Base-by-base conservation (phyloP, 2,797 vertebrate species). In the Cryptoblepharus egeriae region DNA sequence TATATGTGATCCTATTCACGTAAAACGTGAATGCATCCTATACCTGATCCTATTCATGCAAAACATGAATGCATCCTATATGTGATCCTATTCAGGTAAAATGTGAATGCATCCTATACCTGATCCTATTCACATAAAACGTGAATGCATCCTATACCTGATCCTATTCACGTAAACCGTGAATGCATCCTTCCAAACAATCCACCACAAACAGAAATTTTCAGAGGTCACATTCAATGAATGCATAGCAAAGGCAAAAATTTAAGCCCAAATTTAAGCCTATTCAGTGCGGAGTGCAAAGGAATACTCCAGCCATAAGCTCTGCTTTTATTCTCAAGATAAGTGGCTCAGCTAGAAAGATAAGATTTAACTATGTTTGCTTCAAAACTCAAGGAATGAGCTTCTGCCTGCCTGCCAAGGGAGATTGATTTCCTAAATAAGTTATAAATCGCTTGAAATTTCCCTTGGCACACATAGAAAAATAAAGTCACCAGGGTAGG, bases 331-430 rank as follows among this genome's bases (percentile, higher is more conserved):
- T 75, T 61, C 75, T 65, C 45, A 72, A 88, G 85, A 89, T 82
- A 86, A 92, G 83, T 12, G 18, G 74, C 89, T 91, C 89, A 90
- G 75, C 39, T 0, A 8, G 81, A 82, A 80, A 90, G 82, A 91
- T 75, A 93, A 85, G 77, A 90, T 88, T 90, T 82, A 84, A 60
- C 79, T 79, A 70, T 77, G 75, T 87, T 91, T 94, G 83, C 87
- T 93, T 89, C 80, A 77, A 88, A 92, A 88, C 72, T 83, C 74
- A 58, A 79, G 61, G 78, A 87, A 90, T 83, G 82, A 88, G 81
- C 76, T 90, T 81, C 80, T 76, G 76, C 83, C 85, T 86, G 55
- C 81, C 84, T 90, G 84, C 79, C 7, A 0, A 42, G 45, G 79
- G 81, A 89, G 89, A 92, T 37, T 61, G 79, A 89, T 88, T 91